phyloP scores from a whole-genome alignment of 2,797 vertebrate species.

The Gymnothorax reevesii region DNA sequence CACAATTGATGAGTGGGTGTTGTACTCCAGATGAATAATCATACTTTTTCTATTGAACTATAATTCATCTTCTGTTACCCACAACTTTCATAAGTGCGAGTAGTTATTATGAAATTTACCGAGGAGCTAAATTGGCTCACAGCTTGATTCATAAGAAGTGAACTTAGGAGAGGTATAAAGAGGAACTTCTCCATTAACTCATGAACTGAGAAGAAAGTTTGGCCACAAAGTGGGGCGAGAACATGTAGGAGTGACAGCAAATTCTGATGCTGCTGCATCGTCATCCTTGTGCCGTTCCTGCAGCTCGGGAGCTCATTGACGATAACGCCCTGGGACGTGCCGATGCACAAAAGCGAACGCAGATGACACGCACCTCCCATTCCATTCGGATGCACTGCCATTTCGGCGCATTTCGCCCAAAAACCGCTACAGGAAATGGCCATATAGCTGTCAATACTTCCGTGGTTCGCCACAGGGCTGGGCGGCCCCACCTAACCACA shows the following conservation, averaged over 20 bases:
- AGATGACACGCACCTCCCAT: constrained; percentile 61
- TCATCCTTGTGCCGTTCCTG: constrained; percentile 36
- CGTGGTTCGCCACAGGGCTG: constrained; percentile 54
- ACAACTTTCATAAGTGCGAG: not conserved
- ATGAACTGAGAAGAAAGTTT: constrained; percentile 10
- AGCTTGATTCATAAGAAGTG: not conserved
- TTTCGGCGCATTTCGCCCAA: constrained; percentile 64
- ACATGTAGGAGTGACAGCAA: not conserved
- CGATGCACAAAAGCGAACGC: constrained; percentile 39
- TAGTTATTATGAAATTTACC: not conserved
- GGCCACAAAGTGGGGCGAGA: constrained; percentile 3
- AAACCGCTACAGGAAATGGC: constrained; percentile 83
- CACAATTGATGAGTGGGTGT: not conserved
- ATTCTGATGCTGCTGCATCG: not conserved
- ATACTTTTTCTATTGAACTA: not conserved
- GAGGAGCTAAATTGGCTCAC: not conserved
- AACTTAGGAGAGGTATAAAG: not conserved
- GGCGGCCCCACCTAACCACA: constrained; percentile 69
- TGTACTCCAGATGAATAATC: not conserved
- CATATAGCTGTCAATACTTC: constrained; percentile 84
- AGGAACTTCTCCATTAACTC: not conserved
- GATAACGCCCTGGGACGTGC: constrained; percentile 66
- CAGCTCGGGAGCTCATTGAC: constrained; percentile 70
- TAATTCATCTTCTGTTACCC: not conserved
- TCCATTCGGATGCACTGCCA: constrained; percentile 65